Conservation (phyloP, 2,797 vertebrate species). For the Pampus argenteus region DNA sequence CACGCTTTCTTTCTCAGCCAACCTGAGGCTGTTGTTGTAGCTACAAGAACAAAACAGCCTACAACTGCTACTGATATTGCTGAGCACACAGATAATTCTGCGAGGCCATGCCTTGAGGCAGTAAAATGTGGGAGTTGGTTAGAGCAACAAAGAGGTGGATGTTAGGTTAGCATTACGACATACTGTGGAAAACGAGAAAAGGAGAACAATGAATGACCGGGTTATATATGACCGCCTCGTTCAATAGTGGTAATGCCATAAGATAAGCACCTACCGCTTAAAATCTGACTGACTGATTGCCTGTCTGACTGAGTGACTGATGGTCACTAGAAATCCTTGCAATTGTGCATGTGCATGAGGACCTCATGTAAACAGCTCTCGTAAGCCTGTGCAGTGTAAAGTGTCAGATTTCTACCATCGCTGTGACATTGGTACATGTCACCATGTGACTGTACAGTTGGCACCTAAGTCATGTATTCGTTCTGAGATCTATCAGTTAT, state of each 20-base stretch:
- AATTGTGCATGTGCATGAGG: too few species aligned
- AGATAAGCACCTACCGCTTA: slow-evolving; percentile 75
- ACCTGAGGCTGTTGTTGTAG: slow-evolving; percentile 40
- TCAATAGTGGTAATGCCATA: slow-evolving; percentile 45
- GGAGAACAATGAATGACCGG: slow-evolving; percentile 38
- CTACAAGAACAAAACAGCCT: slow-evolving; percentile 17
- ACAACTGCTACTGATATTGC: slow-evolving; percentile 5
- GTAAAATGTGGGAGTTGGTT: slow-evolving; percentile 19
- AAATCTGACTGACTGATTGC: slow-evolving; percentile 62
- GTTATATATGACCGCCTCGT: slow-evolving; percentile 47
- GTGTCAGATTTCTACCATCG: background rate
- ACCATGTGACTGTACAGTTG: background rate
- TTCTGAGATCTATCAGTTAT: background rate
- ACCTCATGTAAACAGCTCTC: background rate
- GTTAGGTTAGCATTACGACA: too few species aligned
- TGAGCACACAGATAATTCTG: slow-evolving; percentile 24
- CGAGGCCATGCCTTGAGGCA: slow-evolving; percentile 9
- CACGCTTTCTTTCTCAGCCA: background rate
- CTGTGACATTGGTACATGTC: background rate
- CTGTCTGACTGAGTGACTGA: background rate
- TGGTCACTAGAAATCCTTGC: background rate
- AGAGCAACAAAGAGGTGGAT: background rate
- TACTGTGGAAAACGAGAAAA: slow-evolving; percentile 30
- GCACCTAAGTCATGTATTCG: background rate
- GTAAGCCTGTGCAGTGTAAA: background rate